phyloP scores from a whole-genome alignment of 2,113 vertebrate genomes.

The Chiloscyllium plagiosum region DNA sequence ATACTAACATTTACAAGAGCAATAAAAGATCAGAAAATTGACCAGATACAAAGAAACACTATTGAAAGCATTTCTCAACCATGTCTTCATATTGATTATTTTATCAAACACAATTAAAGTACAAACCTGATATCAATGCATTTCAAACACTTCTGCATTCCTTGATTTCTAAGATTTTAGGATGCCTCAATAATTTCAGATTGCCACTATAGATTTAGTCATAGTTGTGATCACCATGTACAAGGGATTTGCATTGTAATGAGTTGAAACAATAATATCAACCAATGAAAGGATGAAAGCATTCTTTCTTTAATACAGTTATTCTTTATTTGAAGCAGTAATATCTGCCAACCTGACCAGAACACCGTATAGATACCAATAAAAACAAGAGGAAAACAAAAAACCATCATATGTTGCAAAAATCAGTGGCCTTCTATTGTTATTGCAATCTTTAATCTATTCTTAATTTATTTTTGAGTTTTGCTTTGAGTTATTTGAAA shows the following conservation, averaged over 20 bases:
- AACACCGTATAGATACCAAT: neutral
- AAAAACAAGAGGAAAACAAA: constrained; percentile 10
- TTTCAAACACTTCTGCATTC: neutral
- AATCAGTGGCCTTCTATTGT: neutral
- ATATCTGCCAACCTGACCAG: neutral
- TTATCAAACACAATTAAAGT: too few relatives aligned
- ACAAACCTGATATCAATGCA: neutral
- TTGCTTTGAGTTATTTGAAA: neutral
- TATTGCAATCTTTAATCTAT: neutral
- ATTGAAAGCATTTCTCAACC: neutral
- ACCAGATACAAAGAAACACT: neutral
- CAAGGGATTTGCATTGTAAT: neutral
- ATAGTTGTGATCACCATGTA: neutral
- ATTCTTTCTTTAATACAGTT: neutral
- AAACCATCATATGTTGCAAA: neutral
- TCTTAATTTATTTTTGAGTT: neutral
- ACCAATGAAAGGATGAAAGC: neutral
- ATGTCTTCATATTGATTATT: neutral
- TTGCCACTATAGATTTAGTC: neutral
- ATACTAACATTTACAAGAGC: neutral
- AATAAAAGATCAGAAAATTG: neutral
- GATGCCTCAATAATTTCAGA: neutral
- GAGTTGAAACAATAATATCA: neutral
- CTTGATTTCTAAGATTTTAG: neutral
- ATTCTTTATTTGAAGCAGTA: neutral